Percentiles rank a stretch among this genome's conserved stretches.
These are phyloP conservation scores for Micrastur ruficollis DNA, from an alignment of 2,797 vertebrate genomes.

Conservation along the genomic window DNA sequence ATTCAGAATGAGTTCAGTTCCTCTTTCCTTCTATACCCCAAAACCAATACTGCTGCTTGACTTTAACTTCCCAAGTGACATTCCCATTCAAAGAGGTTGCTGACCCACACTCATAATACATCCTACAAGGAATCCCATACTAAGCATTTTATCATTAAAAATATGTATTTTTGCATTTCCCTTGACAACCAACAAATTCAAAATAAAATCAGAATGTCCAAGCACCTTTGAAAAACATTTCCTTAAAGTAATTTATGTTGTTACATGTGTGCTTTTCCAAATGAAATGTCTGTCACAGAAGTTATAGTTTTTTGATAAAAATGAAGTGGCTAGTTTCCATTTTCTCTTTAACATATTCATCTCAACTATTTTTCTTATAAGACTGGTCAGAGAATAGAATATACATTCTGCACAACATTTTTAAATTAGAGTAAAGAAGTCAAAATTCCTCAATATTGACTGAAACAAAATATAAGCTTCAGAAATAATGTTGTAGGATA, in stretches of 20 bases:
- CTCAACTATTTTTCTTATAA: neutral
- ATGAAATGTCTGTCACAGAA: neutral
- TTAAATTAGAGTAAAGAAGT: neutral
- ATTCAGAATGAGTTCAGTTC: neutral
- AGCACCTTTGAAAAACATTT: neutral
- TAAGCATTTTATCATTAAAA: neutral
- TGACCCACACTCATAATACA: neutral
- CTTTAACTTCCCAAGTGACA: neutral
- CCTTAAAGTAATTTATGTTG: neutral
- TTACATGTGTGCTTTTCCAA: neutral
- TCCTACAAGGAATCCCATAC: neutral
- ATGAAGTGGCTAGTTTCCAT: neutral
- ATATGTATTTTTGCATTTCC: neutral
- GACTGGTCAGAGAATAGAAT: neutral
- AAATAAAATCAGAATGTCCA: neutral
- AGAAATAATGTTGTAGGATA: neutral
- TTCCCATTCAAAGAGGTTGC: neutral
- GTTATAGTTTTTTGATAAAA: neutral
- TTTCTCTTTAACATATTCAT: neutral
- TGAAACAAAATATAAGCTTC: neutral
- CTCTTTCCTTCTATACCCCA: neutral
- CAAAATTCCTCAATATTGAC: neutral
- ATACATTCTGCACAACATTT: neutral
- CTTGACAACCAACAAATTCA: neutral
- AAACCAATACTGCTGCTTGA: neutral